A percentile compares a stretch with the other conserved stretches of the same genome.
phyloP scores from a whole-genome alignment of 2,797 vertebrate species.

The Kryptopterus vitreolus region DNA sequence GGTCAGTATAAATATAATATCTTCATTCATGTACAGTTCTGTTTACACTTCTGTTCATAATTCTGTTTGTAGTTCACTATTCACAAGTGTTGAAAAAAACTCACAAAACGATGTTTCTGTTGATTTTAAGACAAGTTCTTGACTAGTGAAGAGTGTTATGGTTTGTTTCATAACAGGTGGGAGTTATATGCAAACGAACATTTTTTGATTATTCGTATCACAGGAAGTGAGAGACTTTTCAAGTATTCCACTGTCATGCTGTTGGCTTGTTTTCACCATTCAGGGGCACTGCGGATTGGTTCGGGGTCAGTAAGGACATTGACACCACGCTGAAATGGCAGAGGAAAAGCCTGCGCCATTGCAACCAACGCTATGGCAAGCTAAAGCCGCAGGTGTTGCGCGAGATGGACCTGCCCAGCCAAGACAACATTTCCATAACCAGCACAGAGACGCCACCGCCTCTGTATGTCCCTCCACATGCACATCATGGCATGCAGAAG shows the following conservation, averaged over 20 bases:
- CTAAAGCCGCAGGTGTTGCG: conserved; percentile 93
- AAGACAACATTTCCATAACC: conserved; percentile 92
- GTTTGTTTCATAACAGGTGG: conserved; percentile 1
- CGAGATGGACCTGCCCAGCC: conserved; percentile 92
- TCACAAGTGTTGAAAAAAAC: conserved; percentile 1
- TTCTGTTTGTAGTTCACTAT: background rate
- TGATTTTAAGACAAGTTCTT: conserved; percentile 10
- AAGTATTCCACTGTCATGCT: conserved; percentile 12
- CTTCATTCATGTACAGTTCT: background rate
- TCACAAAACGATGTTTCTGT: conserved; percentile 12
- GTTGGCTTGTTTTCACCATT: conserved; percentile 41
- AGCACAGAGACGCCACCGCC: conserved; percentile 96
- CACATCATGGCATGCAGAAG: conserved; percentile 93
- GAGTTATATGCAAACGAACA: background rate
- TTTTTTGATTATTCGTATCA: conserved; percentile 5
- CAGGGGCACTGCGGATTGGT: conserved; percentile 98
- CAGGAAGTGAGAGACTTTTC: background rate
- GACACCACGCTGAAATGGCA: conserved; percentile 95
- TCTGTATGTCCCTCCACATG: conserved; percentile 81
- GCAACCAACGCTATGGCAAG: conserved; percentile 93
- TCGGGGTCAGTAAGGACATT: conserved; percentile 92
- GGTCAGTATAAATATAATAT: background rate
- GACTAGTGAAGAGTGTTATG: conserved; percentile 2
- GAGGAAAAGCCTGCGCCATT: conserved; percentile 93
- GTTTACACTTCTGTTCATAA: background rate